Conservation (phyloP, 2,797 vertebrate genomes). For the Serranus cabrilla region DNA sequence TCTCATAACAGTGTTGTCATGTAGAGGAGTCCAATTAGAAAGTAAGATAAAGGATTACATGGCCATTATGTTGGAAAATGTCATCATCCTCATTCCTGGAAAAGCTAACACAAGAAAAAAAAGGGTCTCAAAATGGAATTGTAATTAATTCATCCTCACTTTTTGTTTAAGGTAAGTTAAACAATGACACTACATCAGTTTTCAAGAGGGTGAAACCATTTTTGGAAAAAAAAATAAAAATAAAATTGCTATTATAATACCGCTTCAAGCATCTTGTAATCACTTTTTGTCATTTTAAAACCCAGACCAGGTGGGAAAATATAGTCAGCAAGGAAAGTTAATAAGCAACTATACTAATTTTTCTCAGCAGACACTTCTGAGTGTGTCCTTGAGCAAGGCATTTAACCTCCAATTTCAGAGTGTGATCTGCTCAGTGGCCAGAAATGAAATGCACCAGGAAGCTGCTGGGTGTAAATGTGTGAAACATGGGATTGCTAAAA, state of each 20-base stretch:
- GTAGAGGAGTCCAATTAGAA: background rate
- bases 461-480: conserved; percentile 14
- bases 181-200: background rate
- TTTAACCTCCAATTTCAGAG: conserved; percentile 2
- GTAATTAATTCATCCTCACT: no score
- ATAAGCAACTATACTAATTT: background rate
- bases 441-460: conserved; percentile 33
- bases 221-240: no score
- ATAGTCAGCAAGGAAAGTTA: conserved; percentile 27
- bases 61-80: background rate
- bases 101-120: background rate
- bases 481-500: conserved; percentile 16
- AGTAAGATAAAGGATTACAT: conserved; percentile 4
- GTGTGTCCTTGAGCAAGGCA: conserved; percentile 35
- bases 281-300: conserved; percentile 18
- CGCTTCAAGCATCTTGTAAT: conserved; percentile 8
- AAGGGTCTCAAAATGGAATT: no score
- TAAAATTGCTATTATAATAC: background rate
- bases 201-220: background rate
- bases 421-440: conserved; percentile 19
- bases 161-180: background rate
- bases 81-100: conserved; percentile 9
- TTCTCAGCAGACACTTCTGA: conserved; percentile 24
- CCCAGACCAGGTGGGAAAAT: conserved; percentile 17
- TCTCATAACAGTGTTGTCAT: background rate